These are phyloP conservation scores for Stomatorhinus walkeri DNA, from an alignment of 2,797 vertebrate genomes.

Conservation along the genomic window DNA sequence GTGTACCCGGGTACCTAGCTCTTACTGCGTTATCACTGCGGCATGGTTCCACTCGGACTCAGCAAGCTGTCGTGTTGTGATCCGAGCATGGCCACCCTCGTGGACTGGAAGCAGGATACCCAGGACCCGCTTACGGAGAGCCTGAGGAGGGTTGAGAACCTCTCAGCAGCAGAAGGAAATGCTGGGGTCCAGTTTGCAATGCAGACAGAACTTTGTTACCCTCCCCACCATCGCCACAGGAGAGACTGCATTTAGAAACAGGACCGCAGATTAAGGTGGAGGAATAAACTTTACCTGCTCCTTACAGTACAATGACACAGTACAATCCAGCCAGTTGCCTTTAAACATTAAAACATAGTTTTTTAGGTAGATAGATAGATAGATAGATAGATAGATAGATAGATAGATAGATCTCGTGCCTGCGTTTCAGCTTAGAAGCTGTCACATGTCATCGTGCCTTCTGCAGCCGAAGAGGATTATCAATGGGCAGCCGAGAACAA, in stretches of 20 bases:
- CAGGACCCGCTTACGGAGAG: neutral
- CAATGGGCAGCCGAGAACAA: neutral
- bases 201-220: neutral
- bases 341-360: neutral
- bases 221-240: too few species aligned
- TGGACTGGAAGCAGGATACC: neutral
- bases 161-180: neutral
- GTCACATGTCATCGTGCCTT: neutral
- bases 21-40: neutral
- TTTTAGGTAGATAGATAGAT: neutral
- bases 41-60: neutral
- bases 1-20: neutral
- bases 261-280: too few species aligned
- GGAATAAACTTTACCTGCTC: too few species aligned
- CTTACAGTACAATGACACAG: neutral
- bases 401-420: neutral
- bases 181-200: neutral
- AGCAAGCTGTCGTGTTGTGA: neutral
- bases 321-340: neutral
- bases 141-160: neutral
- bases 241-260: too few species aligned
- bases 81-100: neutral
- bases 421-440: neutral
- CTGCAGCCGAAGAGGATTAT: neutral
- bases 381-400: too few species aligned